A percentile compares a stretch with the other conserved stretches of the same genome.
These are phyloP conservation scores for Crematogaster levior DNA, from an alignment of 2,888 invertebrate species.

Conservation along the genomic window DNA sequence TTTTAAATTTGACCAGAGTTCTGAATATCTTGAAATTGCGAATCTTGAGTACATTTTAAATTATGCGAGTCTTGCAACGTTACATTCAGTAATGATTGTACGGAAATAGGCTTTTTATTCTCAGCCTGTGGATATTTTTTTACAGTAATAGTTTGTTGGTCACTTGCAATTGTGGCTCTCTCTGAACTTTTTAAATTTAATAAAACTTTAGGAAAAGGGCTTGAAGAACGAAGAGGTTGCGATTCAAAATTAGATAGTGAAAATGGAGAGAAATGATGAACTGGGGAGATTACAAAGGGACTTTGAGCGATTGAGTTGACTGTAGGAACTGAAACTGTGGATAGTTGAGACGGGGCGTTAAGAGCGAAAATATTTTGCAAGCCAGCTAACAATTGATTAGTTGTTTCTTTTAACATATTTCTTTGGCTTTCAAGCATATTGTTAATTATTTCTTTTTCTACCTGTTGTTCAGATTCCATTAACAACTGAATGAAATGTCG, in stretches of 20 bases:
- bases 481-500: not conserved
- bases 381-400: conserved; percentile 13
- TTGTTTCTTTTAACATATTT: conserved; percentile 7
- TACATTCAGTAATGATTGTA: no score
- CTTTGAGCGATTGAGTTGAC: not conserved
- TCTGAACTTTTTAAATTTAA: not conserved
- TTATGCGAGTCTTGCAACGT: no score
- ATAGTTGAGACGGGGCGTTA: not conserved
- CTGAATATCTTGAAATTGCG: no score
- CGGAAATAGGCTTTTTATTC: no score
- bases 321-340: conserved; percentile 4
- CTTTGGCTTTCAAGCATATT: conserved; percentile 7
- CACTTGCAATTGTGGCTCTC: not conserved
- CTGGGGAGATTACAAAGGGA: conserved; percentile 2
- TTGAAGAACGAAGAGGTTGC: not conserved
- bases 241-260: conserved; percentile 20
- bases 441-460: conserved; percentile 16
- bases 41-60: no score
- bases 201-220: not conserved
- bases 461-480: not conserved
- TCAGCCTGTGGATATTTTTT: no score
- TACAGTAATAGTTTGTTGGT: no score
- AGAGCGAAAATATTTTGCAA: conserved; percentile 9
- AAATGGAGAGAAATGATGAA: not conserved
- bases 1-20: no score